Conservation (phyloP, 2,113 vertebrate genomes). For the Carassius auratus region DNA sequence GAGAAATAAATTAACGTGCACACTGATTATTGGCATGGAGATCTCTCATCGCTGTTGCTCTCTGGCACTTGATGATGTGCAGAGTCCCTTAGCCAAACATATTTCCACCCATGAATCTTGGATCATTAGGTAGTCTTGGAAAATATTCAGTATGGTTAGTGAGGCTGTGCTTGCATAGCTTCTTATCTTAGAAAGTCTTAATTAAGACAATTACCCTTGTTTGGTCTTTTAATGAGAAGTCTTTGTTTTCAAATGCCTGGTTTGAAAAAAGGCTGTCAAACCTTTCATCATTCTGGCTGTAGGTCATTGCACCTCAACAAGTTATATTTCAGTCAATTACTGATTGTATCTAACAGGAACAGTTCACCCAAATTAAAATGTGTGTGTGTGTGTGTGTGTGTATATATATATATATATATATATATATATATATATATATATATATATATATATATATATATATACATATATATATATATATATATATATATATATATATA, state of each 20-base stretch:
- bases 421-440: too few species aligned
- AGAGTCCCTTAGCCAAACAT: not conserved
- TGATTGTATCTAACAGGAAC: too few species aligned
- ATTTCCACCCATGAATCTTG: not conserved
- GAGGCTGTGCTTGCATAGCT: not conserved
- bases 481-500: too few species aligned
- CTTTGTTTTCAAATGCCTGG: not conserved
- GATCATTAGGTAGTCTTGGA: not conserved
- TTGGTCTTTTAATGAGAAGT: slow-evolving; percentile 13
- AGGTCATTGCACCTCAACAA: too few species aligned
- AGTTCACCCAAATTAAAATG: not conserved
- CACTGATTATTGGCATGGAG: slow-evolving; percentile 48
- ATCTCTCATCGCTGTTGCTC: slow-evolving; percentile 35
- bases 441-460: too few species aligned
- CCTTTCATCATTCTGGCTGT: not conserved
- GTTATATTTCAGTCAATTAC: not conserved
- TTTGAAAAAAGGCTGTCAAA: not conserved
- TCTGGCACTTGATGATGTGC: not conserved
- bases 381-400: too few species aligned
- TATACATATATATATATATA: too few species aligned
- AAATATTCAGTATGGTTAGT: not conserved
- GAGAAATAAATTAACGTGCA: slow-evolving; percentile 46
- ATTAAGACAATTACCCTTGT: slow-evolving; percentile 8
- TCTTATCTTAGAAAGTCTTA: slow-evolving; percentile 7
- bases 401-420: too few species aligned